Base-by-base conservation (phyloP, 2,888 invertebrate genomes). In the Metacarcinus magister region DNA sequence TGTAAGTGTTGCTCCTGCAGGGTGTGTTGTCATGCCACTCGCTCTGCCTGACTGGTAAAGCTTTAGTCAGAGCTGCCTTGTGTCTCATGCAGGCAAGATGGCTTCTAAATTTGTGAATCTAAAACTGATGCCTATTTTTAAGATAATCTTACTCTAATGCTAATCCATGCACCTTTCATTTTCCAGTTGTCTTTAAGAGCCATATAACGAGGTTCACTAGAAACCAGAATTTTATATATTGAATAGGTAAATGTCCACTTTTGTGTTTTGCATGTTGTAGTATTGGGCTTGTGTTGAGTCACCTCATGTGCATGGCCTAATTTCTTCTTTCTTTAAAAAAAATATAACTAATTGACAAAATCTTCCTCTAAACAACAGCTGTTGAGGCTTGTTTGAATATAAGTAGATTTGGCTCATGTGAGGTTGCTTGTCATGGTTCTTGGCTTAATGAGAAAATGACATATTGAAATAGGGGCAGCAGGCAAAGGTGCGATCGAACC, bases 201-300 rank as follows among this genome's bases (percentile, higher is more conserved):
- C 96, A 90, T 93, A 94, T 96, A 96, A 96, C 96, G 96, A 95
- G 95, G 96, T 96, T 96, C 96, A 95, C 93, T 96, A 96, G 96
- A 95, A 95, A 95, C 96, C 96, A 95, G 95, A 94, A 90, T 95
- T 95, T 95, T 95, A 10, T 95, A 93, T 93, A 96, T 75, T 95
- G 48, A 95, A 96, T 96, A 96, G 96, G 96, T 96, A 96, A 96
- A 96, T 96, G 95, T 89, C 92, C 23, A 91, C 48, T 95, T 93
- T 96, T 96, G n/a, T 96, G 95, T 96, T 96, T 87, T 96, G 96
- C 96, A 96, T 96, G 96, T 48, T 75, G 93, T 95, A 95, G 95
- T 60, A 0, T 95, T 95, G 95, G 95, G 93, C 60, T 46, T 95
- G n/a, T 44, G n/a, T 75, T 43, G 28, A 44, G 54, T n/a, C 93